Percentiles rank a stretch among this genome's conserved stretches.
These are phyloP conservation scores for Tupaia tana DNA, from an alignment of 2,113 vertebrate genomes.

Conservation along the genomic window DNA sequence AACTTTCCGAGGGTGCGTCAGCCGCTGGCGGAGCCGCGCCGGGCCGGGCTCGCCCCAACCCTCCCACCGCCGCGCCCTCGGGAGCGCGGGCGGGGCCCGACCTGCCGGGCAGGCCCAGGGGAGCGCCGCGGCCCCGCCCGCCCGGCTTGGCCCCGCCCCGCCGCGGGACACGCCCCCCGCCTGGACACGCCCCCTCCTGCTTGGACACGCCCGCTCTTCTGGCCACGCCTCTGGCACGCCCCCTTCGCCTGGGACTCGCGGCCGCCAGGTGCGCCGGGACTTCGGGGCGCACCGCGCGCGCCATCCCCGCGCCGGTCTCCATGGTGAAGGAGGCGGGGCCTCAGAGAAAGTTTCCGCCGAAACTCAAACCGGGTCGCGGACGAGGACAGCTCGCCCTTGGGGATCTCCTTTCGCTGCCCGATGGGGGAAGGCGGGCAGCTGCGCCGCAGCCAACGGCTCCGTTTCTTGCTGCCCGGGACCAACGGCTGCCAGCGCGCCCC, in stretches of 20 bases:
- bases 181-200: too few relatives aligned
- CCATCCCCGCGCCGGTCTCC: background rate
- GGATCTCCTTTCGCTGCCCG: background rate
- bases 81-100: slow-evolving; percentile 29
- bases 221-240: too few relatives aligned
- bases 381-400: background rate
- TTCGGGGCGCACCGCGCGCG: fast-evolving
- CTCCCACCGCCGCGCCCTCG: background rate
- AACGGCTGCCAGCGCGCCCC: background rate
- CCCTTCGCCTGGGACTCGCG: background rate
- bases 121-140: background rate
- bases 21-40: background rate
- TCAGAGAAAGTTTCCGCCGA: slow-evolving; percentile 73
- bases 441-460: background rate
- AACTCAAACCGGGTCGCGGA: background rate
- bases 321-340: slow-evolving; percentile 73
- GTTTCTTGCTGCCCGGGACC: background rate
- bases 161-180: too few relatives aligned
- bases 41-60: background rate
- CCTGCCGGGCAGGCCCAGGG: slow-evolving; percentile 39
- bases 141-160: too few relatives aligned
- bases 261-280: background rate
- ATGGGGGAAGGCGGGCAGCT: background rate
- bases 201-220: too few relatives aligned
- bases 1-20: slow-evolving; percentile 58